Evolutionary conservation across 2,888 invertebrate genomes (phyloP), one percentile per base, ranked within the genome.

Genomic region (Heliconius hortense): DNA sequence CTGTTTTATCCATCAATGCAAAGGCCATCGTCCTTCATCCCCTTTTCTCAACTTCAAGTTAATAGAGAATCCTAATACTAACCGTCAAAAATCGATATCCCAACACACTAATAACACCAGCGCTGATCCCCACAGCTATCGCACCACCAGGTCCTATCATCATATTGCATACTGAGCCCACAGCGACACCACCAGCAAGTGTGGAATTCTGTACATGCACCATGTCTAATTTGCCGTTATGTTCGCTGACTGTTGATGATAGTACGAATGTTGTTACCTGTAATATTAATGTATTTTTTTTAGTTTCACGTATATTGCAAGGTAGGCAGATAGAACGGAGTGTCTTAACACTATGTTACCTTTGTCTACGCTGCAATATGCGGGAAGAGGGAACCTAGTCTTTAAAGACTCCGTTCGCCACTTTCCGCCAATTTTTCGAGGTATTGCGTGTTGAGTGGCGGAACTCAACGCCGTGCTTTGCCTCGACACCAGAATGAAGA

Each of bases 161-260:
- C 95, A 98, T 95, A 89, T 98, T 96, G 83, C 95, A 97, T 8
- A 97, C 95, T 0, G 98, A 96, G 11, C 98, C 98, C 24, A 98
- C 96, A 0, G 98, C 98, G 24, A 99, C 98, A 3, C 98, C 98
- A 31, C 98, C 98, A 73, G 98, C 98, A 70, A 99, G 89, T 0
- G 98, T 98, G 4, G 98, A 97, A 92, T 99, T 99, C 92, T 99
- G 98, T 73, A 98, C 94, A 91, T 99, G 98, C 5, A 98, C 97
- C 97, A 98, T 98, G 88, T 97, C 97, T 83, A 98, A 96, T 90
- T 97, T 97, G 81, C 96, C 96, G 63, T 96, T 95, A 79, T 96
- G 95, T 5, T 90, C 82, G 84, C 96, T 96, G 66, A 97, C 95
- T 77, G 97, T 89, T 48, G 97, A 95, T 0, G 99, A 98, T 63